These are phyloP conservation scores for Chionodraco myersi DNA, from an alignment of 2,113 vertebrate species.

Conservation along the genomic window DNA sequence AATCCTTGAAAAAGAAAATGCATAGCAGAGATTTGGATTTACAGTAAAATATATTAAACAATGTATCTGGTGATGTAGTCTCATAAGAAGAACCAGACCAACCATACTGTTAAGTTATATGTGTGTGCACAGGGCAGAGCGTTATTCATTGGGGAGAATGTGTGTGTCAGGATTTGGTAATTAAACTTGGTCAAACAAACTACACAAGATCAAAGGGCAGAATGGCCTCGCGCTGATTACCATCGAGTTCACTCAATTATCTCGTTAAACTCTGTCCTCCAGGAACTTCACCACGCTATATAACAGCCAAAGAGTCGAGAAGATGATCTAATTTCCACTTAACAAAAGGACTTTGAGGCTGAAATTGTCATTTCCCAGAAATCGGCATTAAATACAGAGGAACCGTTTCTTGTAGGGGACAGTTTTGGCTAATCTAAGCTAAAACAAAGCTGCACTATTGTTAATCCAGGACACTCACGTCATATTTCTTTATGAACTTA, in stretches of 20 bases:
- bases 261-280: constrained; percentile 31
- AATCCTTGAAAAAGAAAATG: too few relatives aligned
- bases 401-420: background rate
- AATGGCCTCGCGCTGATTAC: constrained; percentile 40
- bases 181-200: constrained; percentile 58
- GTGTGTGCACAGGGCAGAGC: background rate
- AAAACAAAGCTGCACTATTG: background rate
- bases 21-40: background rate
- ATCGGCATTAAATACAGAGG: background rate
- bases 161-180: constrained; percentile 40
- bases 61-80: too few relatives aligned
- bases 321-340: constrained; percentile 12
- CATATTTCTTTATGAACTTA: background rate
- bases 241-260: constrained; percentile 57
- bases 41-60: constrained; percentile 11
- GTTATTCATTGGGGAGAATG: constrained; percentile 5
- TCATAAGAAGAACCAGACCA: background rate
- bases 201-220: constrained; percentile 49
- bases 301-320: background rate
- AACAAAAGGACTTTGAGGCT: background rate
- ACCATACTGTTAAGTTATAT: background rate
- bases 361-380: background rate
- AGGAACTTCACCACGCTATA: background rate
- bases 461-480: background rate
- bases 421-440: background rate